A percentile compares a stretch with the other conserved stretches of the same genome.
phyloP scores from a whole-genome alignment of 2,113 vertebrate genomes.

The Vidua chalybeata region DNA sequence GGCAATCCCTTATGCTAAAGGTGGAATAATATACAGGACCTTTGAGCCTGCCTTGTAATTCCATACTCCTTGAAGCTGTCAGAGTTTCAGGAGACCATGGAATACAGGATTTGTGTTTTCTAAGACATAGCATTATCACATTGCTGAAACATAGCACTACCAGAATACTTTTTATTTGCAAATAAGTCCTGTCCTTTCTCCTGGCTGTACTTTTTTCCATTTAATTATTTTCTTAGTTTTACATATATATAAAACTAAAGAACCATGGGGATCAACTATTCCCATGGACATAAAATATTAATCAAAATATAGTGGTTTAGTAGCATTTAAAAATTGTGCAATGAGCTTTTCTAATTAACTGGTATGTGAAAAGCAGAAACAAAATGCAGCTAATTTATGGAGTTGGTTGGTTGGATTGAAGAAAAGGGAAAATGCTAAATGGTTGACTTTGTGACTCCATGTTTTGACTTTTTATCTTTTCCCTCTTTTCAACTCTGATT shows the following conservation, averaged over 20 bases:
- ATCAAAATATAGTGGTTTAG: not conserved
- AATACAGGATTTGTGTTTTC: not conserved
- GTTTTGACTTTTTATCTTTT: not conserved
- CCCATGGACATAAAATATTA: not conserved
- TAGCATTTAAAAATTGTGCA: not conserved
- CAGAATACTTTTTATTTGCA: not conserved
- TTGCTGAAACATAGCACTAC: not conserved
- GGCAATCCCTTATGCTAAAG: not conserved
- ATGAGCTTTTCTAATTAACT: not conserved
- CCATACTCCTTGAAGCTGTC: not conserved
- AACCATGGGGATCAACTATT: not conserved
- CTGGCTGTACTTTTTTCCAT: not conserved
- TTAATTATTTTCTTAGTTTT: not conserved
- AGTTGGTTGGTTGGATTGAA: not conserved
- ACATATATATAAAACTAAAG: not conserved
- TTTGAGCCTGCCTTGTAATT: not conserved
- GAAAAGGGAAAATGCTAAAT: not conserved
- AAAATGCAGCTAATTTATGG: not conserved
- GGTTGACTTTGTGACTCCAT: not conserved
- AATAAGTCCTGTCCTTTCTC: not conserved
- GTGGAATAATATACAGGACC: not conserved
- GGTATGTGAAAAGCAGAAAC: not conserved
- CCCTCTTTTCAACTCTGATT: not conserved
- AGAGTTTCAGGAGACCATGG: not conserved
- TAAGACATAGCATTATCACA: not conserved